Base-by-base conservation (phyloP, 2,113 vertebrate genomes). In the Uria lomvia region DNA sequence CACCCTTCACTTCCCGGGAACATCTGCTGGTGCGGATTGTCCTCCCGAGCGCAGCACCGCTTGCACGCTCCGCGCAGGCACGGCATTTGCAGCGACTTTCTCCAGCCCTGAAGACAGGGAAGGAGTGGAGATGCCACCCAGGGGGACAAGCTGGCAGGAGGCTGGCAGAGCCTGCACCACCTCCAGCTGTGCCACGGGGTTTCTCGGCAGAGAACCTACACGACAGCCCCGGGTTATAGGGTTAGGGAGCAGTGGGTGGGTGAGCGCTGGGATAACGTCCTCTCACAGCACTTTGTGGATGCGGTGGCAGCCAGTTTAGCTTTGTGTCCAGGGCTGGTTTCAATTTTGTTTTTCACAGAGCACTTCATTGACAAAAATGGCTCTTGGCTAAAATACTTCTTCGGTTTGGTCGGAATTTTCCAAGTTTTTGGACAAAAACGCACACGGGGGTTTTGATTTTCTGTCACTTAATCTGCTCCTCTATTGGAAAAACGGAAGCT, bases 321-420 rank as follows among this genome's bases (percentile, higher is more conserved):
- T 96, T 43, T 40, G 77, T 50, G 80, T 59, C 77, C 50, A 81
- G 80, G 66, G n/a, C 83, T 94, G 95, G 43, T 90, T 96, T 92
- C 84, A 97, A 92, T 94, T 93, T 94, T 67, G 65, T 38, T 85
- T 52, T 86, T 93, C 49, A 32, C 71, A 74, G 58, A 94, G 71
- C 7, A 1, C 65, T 95, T 79, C 27, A 15, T 67, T 73, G 94
- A 95, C 95, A 89, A 94, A 96, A 96, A 95, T 70, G 94, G 53
- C 91, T 96, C 84, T 82, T 91, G 94, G 92, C 89, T 89, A 50
- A 90, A 90, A 40, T 24, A 58, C 26, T 85, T 53, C 67, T 95
- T 94, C 76, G 86, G 79, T 92, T 96, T 75, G 70, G 62, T 88
- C 74, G 86, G 87, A 94, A 90, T 95, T 94, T 96, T 91, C 81